phyloP scores from a whole-genome alignment of 2,888 invertebrate genomes.

The Ectemnius cavifrons region DNA sequence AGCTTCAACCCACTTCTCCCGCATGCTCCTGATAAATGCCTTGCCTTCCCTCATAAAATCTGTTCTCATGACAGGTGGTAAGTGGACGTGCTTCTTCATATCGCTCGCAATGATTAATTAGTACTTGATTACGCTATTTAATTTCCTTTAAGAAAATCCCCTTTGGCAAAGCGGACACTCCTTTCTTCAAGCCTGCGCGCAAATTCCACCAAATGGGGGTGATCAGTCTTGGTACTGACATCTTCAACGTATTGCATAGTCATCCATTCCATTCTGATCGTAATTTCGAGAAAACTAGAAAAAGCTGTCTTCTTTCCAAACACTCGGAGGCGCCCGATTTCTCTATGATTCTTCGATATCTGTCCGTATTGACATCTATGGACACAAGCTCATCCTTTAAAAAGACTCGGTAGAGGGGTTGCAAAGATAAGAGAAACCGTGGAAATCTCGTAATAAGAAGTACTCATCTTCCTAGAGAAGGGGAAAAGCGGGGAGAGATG shows the following conservation, averaged over 20 bases:
- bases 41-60: no score
- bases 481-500: not conserved
- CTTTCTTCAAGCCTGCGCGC: not conserved
- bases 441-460: not conserved
- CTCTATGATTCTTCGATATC: constrained; percentile 20
- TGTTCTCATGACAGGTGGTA: no score
- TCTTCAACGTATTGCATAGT: constrained; percentile 31
- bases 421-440: no score
- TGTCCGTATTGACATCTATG: no score
- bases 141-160: not conserved
- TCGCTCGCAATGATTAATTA: constrained; percentile 22
- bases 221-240: constrained; percentile 39
- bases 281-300: constrained; percentile 31
- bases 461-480: not conserved
- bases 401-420: no score
- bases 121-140: constrained; percentile 11
- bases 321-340: constrained; percentile 29
- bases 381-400: no score
- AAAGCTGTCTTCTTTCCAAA: constrained; percentile 39
- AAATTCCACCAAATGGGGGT: not conserved
- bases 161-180: not conserved
- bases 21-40: no score
- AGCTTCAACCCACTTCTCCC: no score
- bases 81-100: not conserved
- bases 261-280: constrained; percentile 42